These are phyloP conservation scores for Enteromius trimaculatus DNA, from an alignment of 2,797 vertebrate genomes.

Conservation along the genomic window DNA sequence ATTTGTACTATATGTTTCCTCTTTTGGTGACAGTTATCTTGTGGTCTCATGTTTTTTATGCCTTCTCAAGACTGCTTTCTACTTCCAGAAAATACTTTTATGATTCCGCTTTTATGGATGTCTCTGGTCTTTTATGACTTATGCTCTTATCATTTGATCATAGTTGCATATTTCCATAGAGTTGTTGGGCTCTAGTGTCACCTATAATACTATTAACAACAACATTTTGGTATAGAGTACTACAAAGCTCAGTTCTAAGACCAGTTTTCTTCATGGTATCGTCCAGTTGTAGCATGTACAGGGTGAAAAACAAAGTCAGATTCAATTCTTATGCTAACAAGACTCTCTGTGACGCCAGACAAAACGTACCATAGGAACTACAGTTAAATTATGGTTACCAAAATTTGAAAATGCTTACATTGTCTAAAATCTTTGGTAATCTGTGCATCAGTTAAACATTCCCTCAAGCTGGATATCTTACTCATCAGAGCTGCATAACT, in stretches of 20 bases:
- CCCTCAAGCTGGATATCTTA: neutral
- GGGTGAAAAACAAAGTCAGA: neutral
- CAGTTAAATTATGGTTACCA: too few relatives aligned
- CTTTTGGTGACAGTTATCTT: conserved; percentile 4
- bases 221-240: neutral
- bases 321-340: neutral
- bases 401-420: too few relatives aligned
- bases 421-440: neutral
- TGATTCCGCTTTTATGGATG: neutral
- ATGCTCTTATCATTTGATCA: neutral
- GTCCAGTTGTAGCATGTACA: too few relatives aligned
- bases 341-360: neutral
- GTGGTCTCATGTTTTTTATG: neutral
- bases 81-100: neutral
- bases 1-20: neutral
- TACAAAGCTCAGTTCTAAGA: neutral
- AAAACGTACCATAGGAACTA: neutral
- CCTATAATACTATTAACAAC: neutral
- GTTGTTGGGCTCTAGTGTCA: neutral
- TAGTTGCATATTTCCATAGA: neutral
- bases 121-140: neutral
- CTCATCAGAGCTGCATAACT: neutral
- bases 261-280: too few relatives aligned
- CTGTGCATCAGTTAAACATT: neutral
- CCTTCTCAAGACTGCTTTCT: neutral